Evolutionary conservation across 2,797 vertebrate species (phyloP), one percentile per base, ranked within the genome.

Genomic region (Valencia hispanica): DNA sequence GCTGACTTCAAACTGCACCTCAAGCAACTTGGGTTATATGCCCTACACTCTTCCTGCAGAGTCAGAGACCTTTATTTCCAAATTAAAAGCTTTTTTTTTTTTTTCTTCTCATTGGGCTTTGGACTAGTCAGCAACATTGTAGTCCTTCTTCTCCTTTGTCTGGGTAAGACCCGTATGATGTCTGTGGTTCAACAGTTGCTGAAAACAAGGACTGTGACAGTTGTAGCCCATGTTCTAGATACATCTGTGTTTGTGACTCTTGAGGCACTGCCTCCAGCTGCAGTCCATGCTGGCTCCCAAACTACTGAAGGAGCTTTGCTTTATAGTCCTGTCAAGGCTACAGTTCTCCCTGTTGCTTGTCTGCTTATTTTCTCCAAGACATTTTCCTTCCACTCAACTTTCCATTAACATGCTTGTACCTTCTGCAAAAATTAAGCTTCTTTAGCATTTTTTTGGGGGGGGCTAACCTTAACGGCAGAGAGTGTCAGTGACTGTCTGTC

Each of bases 321-420:
- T 59, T 30, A 59, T 15, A 32, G 17, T 59, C 27, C 57, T 61
- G 59, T 9, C 30, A 34, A 61, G 8, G 15, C 59, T 20, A 10
- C 30, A 34, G 17, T 34, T 61, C 7, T 61, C 1, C 15, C 17
- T 61, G 17, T 61, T 36, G 34, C 61, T 65, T 36, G 61, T 11
- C 18, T 65, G 18, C 34, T 34, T 12, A 22, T 65, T 39, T 65
- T 39, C 4, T 65, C 34, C 20, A 1, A 39, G 9, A 39, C 20
- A 65, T 65, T 39, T 65, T 65, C 10, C 61, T 65, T 65, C 20
- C 61, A 65, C 61, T 36, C 30, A 61, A 34, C 17, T 61, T 65
- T 61, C 57, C 30, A 61, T 61, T 61, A 61, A 32, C 10, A 18
- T 61, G 30, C 57, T 34, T 17, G 17, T 5, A 30, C 15, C 27